Base-by-base conservation (phyloP, 2,113 vertebrate species). In the Urocolius indicus region DNA sequence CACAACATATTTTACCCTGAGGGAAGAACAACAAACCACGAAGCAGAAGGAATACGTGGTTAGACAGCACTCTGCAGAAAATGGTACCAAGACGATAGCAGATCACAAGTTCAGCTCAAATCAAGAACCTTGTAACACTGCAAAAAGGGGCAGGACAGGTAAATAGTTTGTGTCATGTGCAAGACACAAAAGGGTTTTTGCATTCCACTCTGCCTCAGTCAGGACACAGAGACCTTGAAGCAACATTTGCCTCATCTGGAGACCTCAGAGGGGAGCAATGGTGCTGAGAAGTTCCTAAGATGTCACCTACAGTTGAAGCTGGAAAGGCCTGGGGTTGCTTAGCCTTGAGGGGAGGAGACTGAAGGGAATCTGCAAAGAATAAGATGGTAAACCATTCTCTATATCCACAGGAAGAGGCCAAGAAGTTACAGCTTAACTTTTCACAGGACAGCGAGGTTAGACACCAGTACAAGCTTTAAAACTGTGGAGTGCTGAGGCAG, bases 111-210 rank as follows among this genome's bases (percentile, higher is more conserved):
- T 23, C 87, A 87, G 69, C 89, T 75, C 46, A 13, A 41, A 59
- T 7, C 36, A 52, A 7, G 12, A 8, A 8, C 0, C 5, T 0
- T 32, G 26, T 7, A 22, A 68, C 0, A 32, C 0, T 41, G 19
- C 16, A 3, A 27, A 52, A 57, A 8, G 41, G n/a, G 73, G 51
- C 26, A 6, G 36, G 38, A 32, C 0, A 13, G 90, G 34, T 36
- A 32, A 52, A 2, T 4, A 1, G 23, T 1, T 1, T 5, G 13
- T 7, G 51, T 13, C 27, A 9, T 10, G 6, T 2, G 3, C 34
- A 45, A 3, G 65, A 2, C 32, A 4, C 0, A 7, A 14, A 87
- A 78, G 21, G 66, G 78, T 62, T 75, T 38, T 32, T 11, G 59
- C 21, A 9, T 30, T 49, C 36, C 18, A 8, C 73, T 32, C 54